These are phyloP conservation scores for Gallirallus australis DNA, from an alignment of 2,797 vertebrate genomes.

Conservation along the genomic window DNA sequence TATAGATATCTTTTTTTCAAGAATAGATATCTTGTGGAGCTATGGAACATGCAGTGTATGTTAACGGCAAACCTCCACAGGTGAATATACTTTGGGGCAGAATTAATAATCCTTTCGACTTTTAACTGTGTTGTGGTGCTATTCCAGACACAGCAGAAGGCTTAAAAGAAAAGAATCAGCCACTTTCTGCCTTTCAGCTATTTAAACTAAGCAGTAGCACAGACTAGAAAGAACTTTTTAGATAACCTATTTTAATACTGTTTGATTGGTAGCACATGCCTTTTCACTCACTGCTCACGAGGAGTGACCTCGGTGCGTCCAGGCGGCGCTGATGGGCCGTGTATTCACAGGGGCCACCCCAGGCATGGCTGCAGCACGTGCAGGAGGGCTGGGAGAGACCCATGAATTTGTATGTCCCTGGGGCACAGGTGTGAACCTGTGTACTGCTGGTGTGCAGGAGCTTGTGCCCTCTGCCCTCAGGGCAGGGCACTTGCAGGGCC, in stretches of 20 bases:
- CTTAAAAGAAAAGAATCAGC: conserved; percentile 20
- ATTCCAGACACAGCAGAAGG: conserved; percentile 45
- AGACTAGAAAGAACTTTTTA: conserved; percentile 1
- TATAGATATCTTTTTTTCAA: neutral
- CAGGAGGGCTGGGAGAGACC: neutral
- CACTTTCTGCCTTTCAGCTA: conserved; percentile 45
- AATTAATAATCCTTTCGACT: neutral
- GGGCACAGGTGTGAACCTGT: neutral
- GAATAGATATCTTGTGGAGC: neutral
- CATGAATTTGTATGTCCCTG: rapidly evolving
- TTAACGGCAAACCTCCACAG: neutral
- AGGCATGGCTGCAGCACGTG: rapidly evolving
- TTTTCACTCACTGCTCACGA: neutral
- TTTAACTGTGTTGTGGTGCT: conserved; percentile 47
- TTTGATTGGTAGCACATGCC: neutral
- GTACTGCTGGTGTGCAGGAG: neutral
- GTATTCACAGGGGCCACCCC: neutral
- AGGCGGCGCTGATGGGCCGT: neutral
- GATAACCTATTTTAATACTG: conserved; percentile 16
- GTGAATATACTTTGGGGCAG: conserved; percentile 25
- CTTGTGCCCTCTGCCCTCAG: neutral
- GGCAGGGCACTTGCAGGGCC: neutral
- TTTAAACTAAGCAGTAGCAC: conserved; percentile 23
- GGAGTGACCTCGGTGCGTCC: neutral
- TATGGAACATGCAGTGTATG: neutral